Percentiles rank a stretch among this genome's conserved stretches.
Evolutionary conservation across 2,888 invertebrate genomes (phyloP).

Genomic region (Ferdinandea cuprea): DNA sequence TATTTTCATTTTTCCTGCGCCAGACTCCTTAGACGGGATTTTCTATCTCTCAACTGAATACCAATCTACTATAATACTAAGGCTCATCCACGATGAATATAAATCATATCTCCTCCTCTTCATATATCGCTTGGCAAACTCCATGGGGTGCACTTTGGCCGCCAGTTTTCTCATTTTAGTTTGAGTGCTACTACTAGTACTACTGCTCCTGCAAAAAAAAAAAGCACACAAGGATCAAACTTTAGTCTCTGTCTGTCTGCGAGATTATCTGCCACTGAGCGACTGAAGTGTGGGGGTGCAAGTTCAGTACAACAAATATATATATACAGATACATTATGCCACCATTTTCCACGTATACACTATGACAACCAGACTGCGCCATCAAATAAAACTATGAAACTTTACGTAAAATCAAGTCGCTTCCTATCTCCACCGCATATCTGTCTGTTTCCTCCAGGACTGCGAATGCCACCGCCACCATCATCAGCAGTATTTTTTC

Average conservation of each 20-base stretch:
- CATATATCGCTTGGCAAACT: constrained; percentile 6
- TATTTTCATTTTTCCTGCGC: constrained; percentile 30
- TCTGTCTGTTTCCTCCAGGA: background rate
- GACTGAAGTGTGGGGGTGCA: constrained; percentile 55
- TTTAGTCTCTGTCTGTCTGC: constrained; percentile 52
- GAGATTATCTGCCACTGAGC: constrained; percentile 62
- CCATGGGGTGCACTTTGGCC: constrained; percentile 53
- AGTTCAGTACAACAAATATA: background rate
- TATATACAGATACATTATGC: background rate
- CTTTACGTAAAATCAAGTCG: background rate
- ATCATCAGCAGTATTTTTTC: constrained; percentile 59
- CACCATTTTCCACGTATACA: constrained; percentile 18
- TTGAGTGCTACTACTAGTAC: constrained; percentile 26
- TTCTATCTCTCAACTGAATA: constrained; percentile 37
- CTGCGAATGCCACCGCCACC: constrained; percentile 22
- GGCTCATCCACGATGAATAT: constrained; percentile 22
- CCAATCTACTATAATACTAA: background rate
- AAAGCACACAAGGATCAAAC: constrained; percentile 56
- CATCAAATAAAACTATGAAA: constrained; percentile 34
- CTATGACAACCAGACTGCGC: constrained; percentile 39
- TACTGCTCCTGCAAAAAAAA: constrained; percentile 2
- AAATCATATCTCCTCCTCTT: constrained; percentile 52
- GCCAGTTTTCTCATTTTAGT: constrained; percentile 32
- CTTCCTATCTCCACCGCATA: background rate
- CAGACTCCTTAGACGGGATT: constrained; percentile 58